These are phyloP conservation scores for Chironomus tepperi DNA, from an alignment of 1,140 invertebrate genomes.

Conservation along the genomic window DNA sequence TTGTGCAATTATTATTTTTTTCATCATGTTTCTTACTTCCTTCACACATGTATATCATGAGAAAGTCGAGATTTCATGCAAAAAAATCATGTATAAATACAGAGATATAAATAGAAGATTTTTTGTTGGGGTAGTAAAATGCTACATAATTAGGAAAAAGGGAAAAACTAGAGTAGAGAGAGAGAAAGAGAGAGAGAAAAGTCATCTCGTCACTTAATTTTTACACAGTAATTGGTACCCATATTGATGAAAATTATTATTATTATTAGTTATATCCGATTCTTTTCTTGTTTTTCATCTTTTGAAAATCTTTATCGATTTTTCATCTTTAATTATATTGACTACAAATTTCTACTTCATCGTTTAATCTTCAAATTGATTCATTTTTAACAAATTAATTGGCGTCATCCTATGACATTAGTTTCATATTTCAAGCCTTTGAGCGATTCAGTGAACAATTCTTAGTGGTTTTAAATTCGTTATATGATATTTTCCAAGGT, in stretches of 20 bases:
- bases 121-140: not conserved
- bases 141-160: not conserved
- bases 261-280: not conserved
- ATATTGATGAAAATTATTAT: constrained; percentile 5
- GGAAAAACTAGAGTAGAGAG: not conserved
- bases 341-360: not conserved
- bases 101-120: not conserved
- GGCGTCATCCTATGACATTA: not conserved
- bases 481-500: not conserved
- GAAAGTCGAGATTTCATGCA: not conserved
- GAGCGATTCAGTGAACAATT: not conserved
- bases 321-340: not conserved
- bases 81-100: not conserved
- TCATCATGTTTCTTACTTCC: not conserved
- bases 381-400: not conserved
- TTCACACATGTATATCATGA: not conserved
- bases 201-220: not conserved
- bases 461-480: not conserved
- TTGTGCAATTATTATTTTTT: not conserved
- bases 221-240: constrained; percentile 6
- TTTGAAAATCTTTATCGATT: not conserved
- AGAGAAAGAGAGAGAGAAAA: not conserved
- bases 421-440: not conserved
- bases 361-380: not conserved
- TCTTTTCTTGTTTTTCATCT: not conserved